Evolutionary conservation across 2,888 invertebrate species (phyloP), one percentile per base, ranked within the genome.

Genomic region (Fissipunctia ypsillon): DNA sequence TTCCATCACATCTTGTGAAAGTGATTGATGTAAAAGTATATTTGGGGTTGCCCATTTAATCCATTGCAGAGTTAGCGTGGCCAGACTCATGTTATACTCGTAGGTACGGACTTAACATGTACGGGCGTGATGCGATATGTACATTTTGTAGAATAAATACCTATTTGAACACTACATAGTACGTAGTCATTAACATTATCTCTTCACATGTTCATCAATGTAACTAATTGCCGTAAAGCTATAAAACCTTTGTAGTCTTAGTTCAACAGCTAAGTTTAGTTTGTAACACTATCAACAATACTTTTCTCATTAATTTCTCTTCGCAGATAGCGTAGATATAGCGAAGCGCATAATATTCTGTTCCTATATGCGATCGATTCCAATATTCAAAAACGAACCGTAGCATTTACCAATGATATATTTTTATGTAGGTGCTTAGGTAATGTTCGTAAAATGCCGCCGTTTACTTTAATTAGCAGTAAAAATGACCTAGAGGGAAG

Each of bases 261-360:
- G 10, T 7, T 63, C 12, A n/a, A 64, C 12, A 38, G n/a, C 12
- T 7, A 28, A n/a, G n/a, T n/a, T n/a, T n/a, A n/a, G 4, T 54
- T 52, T 28, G 14, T 35, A 22, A 45, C 38, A 60, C 9, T 19
- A 12, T 22, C 19, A 69, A 56, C 22, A 59, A 72, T 50, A 41
- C 41, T 48, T 71, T 69, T 48, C 19, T 57, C 38, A 71, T 57
- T 50, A 14, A 31, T 69, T 31, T 57, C 19, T 69, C 22, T 16
- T 16, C 12, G 25, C 25, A 25, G 16, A 45, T 16, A 38, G 14
- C 6, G 16, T n/a, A n/a, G n/a, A n/a, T 19, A n/a, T 45, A 38
- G 43, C 22, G 31, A 67, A 63, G 28, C 6, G 4, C 16, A 5
- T 50, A 28, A 28, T 19, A 31, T 57, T n/a, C n/a, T n/a, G n/a